Evolutionary conservation across 1,140 invertebrate genomes (phyloP), one percentile per base, ranked within the genome.

Genomic region (Lasioglossum albipes): DNA sequence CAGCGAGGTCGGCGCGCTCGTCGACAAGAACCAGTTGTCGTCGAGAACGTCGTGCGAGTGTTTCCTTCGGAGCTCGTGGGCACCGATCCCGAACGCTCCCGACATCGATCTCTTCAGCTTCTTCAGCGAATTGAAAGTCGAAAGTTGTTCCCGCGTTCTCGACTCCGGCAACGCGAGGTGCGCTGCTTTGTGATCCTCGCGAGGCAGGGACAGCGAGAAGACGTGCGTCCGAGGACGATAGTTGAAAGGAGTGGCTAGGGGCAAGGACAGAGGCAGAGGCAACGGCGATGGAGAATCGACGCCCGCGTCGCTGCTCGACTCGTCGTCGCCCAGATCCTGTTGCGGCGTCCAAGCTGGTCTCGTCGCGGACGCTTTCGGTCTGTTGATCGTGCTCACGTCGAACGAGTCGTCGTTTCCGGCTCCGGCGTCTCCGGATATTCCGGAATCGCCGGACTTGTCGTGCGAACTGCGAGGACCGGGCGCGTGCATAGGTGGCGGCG

Each of bases 401-500:
- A 90, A 68, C 2, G 90, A 90, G 45, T 92, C 92, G 9, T 92
- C 92, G 62, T 92, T 92, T 1, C 64, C 79, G 10, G 94, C 95
- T 75, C 95, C 94, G 7, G 94, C 94, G 90, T 97, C 96, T 3
- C 96, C 96, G 2, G 96, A 97, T 80, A 97, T 97, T 0, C 96
- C 96, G 0, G 96, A 97, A 90, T 97, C 96, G 0, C 96, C 96
- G 2, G 96, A 96, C 89, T 96, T 96, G 87, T 97, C 96, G 61
- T 94, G 92, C 52, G 89, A 92, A 61, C 91, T 93, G 7, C 93
- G 84, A 6, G 89, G 91, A 12, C 91, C 92, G 5, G 91, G 75
- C 27, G 88, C 86, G n/a, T 92, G 80, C n/a, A 92, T 91, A 13
- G 45, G 45, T 10, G 45, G 45, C 10, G 45, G 45, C 10, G 45